A percentile compares a stretch with the other conserved stretches of the same genome.
Evolutionary conservation across 2,888 invertebrate genomes (phyloP).

Genomic region (Campoplex capitator): DNA sequence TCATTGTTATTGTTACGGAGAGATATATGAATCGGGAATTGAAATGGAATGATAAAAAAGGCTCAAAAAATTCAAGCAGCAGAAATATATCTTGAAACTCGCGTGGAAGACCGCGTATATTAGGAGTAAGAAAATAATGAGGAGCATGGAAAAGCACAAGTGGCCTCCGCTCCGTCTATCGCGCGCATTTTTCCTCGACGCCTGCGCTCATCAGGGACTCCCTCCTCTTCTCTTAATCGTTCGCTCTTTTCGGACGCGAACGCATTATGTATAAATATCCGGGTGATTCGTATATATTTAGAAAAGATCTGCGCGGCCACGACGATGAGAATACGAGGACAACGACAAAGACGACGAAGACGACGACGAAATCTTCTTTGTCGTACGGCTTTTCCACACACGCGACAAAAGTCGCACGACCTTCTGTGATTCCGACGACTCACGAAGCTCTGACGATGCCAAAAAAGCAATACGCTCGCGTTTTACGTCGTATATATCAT

Average conservation of each 20-base stretch:
- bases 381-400: constrained; percentile 28
- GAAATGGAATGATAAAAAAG: neutral
- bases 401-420: constrained; percentile 41
- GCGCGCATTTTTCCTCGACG: constrained; percentile 16
- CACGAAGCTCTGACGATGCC: constrained; percentile 23
- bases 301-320: constrained; percentile 61
- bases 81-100: neutral
- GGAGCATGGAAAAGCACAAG: constrained; percentile 5
- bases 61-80: neutral
- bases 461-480: constrained; percentile 5
- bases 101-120: neutral
- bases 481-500: neutral
- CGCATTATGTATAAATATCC: constrained; percentile 67
- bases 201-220: constrained; percentile 21
- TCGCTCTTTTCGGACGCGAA: constrained; percentile 35
- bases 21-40: neutral
- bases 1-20: neutral
- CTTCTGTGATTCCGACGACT: constrained; percentile 41
- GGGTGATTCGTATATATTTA: constrained; percentile 69
- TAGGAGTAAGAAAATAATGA: neutral
- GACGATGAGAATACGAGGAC: constrained; percentile 48
- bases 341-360: constrained; percentile 20
- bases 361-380: constrained; percentile 25
- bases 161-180: constrained; percentile 9
- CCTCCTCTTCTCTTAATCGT: constrained; percentile 3